Evolutionary conservation across 1,140 invertebrate genomes (phyloP).

Genomic region (Caenorhabditis remanei): DNA sequence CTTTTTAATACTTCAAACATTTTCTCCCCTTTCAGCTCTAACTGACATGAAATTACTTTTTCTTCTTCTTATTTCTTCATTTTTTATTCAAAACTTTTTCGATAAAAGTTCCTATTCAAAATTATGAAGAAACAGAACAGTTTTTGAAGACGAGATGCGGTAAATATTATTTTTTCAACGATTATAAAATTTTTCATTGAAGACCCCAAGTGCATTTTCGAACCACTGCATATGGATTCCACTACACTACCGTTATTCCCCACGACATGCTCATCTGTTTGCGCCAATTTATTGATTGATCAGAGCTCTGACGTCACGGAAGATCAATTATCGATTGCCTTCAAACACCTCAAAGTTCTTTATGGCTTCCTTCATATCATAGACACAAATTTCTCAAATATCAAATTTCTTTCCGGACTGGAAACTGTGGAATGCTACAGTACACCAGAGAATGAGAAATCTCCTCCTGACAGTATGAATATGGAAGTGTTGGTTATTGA

Average conservation of each 20-base stretch:
- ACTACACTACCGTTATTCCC: background rate
- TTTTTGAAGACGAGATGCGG: no score
- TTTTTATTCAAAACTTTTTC: no score
- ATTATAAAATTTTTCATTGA: background rate
- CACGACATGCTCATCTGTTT: background rate
- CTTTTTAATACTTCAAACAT: no score
- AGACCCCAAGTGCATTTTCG: background rate
- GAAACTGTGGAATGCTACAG: background rate
- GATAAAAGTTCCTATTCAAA: no score
- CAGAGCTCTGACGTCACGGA: background rate
- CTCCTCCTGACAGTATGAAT: background rate
- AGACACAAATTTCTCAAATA: background rate
- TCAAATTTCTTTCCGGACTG: background rate
- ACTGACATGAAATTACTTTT: no score
- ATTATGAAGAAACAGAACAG: no score
- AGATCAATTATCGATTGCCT: background rate
- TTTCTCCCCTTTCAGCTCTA: no score
- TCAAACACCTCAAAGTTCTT: background rate
- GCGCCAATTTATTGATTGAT: background rate
- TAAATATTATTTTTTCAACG: no score
- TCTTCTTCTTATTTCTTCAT: no score
- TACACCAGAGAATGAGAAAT: no score
- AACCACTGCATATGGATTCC: background rate
- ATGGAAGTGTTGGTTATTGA: background rate
- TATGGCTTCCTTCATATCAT: background rate